Evolutionary conservation across 2,888 invertebrate genomes (phyloP).

Genomic region (Orthosia incerta): DNA sequence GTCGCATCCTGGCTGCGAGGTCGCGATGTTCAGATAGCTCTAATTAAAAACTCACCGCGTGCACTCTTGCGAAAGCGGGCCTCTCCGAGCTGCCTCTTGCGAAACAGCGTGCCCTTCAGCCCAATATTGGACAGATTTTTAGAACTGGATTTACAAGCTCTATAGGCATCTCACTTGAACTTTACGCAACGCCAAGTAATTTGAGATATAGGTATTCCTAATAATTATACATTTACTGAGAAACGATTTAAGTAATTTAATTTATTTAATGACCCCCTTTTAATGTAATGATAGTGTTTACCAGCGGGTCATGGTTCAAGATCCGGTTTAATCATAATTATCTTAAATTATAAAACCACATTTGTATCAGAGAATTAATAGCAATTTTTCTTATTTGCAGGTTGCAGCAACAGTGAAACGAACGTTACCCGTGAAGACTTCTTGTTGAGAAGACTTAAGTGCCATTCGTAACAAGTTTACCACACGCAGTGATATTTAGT

Average conservation of each 20-base stretch:
- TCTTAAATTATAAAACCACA: constrained; percentile 41
- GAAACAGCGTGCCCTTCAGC: constrained; percentile 80
- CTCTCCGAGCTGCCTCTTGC: constrained; percentile 75
- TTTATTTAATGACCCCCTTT: constrained; percentile 55
- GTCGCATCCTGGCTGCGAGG: constrained; percentile 89
- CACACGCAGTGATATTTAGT: constrained; percentile 89
- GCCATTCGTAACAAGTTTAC: constrained; percentile 90
- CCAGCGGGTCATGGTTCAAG: constrained; percentile 62
- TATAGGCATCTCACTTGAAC: constrained; percentile 37
- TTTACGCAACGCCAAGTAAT: constrained; percentile 41
- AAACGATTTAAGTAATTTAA: constrained; percentile 52
- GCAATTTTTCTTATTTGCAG: constrained; percentile 77
- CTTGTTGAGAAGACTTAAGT: constrained; percentile 84
- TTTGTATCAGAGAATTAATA: constrained; percentile 42
- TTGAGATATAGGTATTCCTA: constrained; percentile 37
- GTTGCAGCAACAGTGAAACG: constrained; percentile 69
- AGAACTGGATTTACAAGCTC: constrained; percentile 65
- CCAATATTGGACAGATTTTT: constrained; percentile 69
- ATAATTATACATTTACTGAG: constrained; percentile 34
- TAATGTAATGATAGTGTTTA: constrained; percentile 57
- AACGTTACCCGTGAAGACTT: constrained; percentile 87
- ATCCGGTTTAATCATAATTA: constrained; percentile 58
- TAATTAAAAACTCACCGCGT: constrained; percentile 87
- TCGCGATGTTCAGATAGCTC: constrained; percentile 85
- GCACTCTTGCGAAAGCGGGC: constrained; percentile 84